Evolutionary conservation across 2,113 vertebrate species (phyloP), one percentile per base, ranked within the genome.

Genomic region (Tympanuchus pallidicinctus): DNA sequence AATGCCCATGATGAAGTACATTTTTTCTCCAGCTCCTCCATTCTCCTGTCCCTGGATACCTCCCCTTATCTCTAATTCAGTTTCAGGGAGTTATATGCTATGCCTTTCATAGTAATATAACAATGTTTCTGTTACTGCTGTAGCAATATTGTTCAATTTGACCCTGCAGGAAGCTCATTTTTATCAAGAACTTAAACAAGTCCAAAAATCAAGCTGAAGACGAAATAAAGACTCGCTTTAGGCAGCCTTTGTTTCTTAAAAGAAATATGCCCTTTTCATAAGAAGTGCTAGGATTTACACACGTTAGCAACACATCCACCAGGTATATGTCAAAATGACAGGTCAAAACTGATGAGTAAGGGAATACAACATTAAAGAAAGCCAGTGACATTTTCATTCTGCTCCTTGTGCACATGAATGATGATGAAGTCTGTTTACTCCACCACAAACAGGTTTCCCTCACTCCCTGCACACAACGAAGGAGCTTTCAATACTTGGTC

Each of bases 321-420:
- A 81, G 80, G 32, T 60, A 9, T 57, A 86, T 17, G 48, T 64
- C 86, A 90, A 93, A 96, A 92, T 67, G 86, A 86, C 94, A 77
- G 27, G 30, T 0, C 14, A 86, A 89, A 78, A 71, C 3, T 47
- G 43, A 92, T 78, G 57, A 93, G 57, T 79, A 84, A 93, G 40
- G 73, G 90, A 88, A 69, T 13, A 83, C 11, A 85, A 82, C 67
- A 54, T 45, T 32, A 71, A 88, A 47, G 79, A 92, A 90, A 1
- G 22, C 72, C 82, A 71, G 20, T 81, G 52, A 57, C 50, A 65
- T n/a, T 75, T 78, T 79, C 57, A 56, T 79, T 82, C 54, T 61
- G 30, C 79, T 65, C 36, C 77, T 47, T 21, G 73, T 67, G 82
- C 61, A 28, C 19, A 83, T 72, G 83, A 90, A 89, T 93, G 74